Evolutionary conservation across 92 coral and sea anemone species (phyloP), one percentile per base, ranked within the genome.

Genomic region (Umimayanthus chanpuru): DNA sequence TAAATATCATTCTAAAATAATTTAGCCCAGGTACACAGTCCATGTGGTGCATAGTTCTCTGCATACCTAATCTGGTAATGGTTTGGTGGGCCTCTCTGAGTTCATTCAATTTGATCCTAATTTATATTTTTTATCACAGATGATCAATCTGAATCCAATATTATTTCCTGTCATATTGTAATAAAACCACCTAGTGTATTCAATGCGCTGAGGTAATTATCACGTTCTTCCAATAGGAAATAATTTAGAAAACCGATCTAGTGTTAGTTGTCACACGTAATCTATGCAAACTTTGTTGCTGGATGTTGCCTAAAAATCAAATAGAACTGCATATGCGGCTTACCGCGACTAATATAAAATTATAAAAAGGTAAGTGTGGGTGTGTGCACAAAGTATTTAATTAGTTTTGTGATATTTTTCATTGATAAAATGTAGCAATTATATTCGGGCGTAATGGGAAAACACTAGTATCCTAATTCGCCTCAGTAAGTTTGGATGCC

Each of bases 131-230:
- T 80, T 55, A 25, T 53, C 38, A 58, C 18, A 26, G 40, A n/a
- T 79, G 83, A 79, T 32, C 36, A 32, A 32, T 49, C 84, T 30
- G 70, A 53, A 49, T 53, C 84, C 84, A 80, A 80, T 80, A 80
- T 80, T 15, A 55, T 56, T 80, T 80, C 84, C 84, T 80, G 84
- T 80, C 84, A 80, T 23, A 56, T 32, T 80, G 71, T 80, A 16
- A 80, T 56, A 47, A 80, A 80, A 80, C 44, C 67, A 80, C 49
- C 61, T 53, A 56, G 43, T 50, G 6, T 79, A 79, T 79, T 79
- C 83, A 79, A 28, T 26, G 70, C 10, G 70, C 44, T 80, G 84
- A 80, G 43, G 71, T 58, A 50, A 80, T 80, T 56, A 58, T 25
- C 38, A 50, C 20, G 5, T 56, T 80, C 71, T 53, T 7, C 84